These are phyloP conservation scores for Silurus lanzhouensis DNA, from an alignment of 2,797 vertebrate species.

Conservation along the genomic window DNA sequence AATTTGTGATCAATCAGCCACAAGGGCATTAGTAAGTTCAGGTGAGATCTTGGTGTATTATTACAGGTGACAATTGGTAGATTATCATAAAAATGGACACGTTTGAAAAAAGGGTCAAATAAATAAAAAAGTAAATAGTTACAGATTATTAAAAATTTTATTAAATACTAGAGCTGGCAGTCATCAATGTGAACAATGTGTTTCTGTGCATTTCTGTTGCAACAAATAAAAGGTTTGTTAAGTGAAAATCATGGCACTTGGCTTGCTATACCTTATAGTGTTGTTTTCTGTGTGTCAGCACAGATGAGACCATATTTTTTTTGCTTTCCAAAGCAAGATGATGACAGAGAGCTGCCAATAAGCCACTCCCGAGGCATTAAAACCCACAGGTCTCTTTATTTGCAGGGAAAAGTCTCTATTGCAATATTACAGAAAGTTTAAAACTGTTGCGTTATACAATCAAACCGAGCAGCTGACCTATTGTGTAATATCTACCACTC, in stretches of 20 bases:
- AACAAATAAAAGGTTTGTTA: background rate
- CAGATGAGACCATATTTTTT: conserved; percentile 18
- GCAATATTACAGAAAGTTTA: conserved; percentile 27
- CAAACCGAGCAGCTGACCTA: conserved; percentile 29
- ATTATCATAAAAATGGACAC: background rate
- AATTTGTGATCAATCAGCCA: too few species aligned
- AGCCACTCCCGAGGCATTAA: conserved; percentile 28
- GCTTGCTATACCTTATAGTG: conserved; percentile 5
- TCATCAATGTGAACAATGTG: background rate
- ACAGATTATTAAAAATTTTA: background rate
- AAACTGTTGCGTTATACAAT: conserved; percentile 28
- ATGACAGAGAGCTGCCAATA: conserved; percentile 32
- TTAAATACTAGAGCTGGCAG: background rate
- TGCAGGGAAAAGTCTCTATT: conserved; percentile 4
- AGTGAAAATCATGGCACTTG: background rate
- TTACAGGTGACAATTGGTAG: too few species aligned
- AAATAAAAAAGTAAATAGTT: background rate
- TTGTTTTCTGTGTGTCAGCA: background rate
- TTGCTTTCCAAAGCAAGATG: conserved; percentile 26
- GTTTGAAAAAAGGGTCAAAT: background rate
- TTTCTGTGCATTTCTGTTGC: background rate
- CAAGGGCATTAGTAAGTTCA: too few species aligned
- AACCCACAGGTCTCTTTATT: conserved; percentile 34
- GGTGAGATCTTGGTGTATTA: too few species aligned
- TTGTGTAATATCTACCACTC: conserved; percentile 33